Conservation (phyloP, 2,113 vertebrate species). For the Epinephelus lanceolatus region DNA sequence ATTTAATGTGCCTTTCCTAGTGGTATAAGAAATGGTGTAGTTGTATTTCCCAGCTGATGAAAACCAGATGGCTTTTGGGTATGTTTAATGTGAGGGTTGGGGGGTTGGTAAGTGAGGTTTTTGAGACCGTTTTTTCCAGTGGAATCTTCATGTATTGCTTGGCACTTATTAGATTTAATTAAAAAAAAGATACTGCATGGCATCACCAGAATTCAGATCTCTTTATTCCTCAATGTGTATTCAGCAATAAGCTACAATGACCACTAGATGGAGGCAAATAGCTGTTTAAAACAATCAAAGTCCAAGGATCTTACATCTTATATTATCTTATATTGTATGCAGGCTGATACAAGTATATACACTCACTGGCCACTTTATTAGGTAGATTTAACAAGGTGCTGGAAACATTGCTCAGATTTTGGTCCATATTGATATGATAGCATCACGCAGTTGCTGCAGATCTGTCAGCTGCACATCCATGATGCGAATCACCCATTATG, state of each 20-base stretch:
- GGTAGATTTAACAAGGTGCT: too few relatives aligned
- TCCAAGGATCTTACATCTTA: background rate
- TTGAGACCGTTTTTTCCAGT: background rate
- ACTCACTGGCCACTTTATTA: too few relatives aligned
- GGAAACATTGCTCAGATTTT: too few relatives aligned
- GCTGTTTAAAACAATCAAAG: background rate
- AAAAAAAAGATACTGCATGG: slow-evolving; percentile 53
- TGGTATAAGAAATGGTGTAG: slow-evolving; percentile 37
- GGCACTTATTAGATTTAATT: slow-evolving; percentile 60
- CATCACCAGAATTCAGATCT: slow-evolving; percentile 1
- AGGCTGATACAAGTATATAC: too few relatives aligned
- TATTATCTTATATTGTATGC: too few relatives aligned
- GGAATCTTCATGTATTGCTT: slow-evolving; percentile 43
- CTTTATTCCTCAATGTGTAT: background rate
- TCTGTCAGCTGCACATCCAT: too few relatives aligned
- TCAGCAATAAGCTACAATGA: background rate
- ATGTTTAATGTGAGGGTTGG: slow-evolving; percentile 30
- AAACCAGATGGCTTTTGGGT: slow-evolving; percentile 42
- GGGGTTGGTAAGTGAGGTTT: slow-evolving; percentile 22
- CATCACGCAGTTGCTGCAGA: too few relatives aligned
- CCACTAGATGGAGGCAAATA: slow-evolving; percentile 60
- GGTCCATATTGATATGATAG: too few relatives aligned
- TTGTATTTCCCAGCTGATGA: slow-evolving; percentile 48
- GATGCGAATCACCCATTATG: too few relatives aligned
- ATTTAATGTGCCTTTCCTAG: slow-evolving; percentile 36